Evolutionary conservation across 1,140 invertebrate species (phyloP), one percentile per base, ranked within the genome.

Genomic region (Apis mellifera): DNA sequence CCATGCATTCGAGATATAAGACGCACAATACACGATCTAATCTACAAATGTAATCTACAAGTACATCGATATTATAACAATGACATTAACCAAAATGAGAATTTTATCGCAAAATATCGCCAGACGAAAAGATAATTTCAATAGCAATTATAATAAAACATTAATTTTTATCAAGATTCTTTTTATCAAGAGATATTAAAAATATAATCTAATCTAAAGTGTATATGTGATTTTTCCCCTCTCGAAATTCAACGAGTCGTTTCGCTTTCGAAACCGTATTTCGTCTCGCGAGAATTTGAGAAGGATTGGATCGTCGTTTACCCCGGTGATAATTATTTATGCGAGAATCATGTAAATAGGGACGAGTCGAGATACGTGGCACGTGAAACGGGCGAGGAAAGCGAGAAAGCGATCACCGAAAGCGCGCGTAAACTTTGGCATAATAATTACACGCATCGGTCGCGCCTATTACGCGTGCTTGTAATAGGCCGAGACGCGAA

Each of bases 1-100:
- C 68, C 82, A 87, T 87, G 85, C 86, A 87, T 87, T 87, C 86
- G 81, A 87, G 82, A 87, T 87, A 42, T 42, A 42, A 42, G 70
- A 69, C 83, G 85, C 85, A 81, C 84, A 86, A 73, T 79, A 78
- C 77, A 82, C 82, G 79, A 68, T 72, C 79, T 80, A 79, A 86
- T 86, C 84, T 69, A 78, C 75, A 60, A 26, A 32, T 59, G 75
- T 82, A 42, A n/a, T n/a, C 32, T 0, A 42, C 32, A 82, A 82
- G 59, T 52, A 69, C 60, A 65, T 86, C 74, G 82, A 48, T 21
- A n/a, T 75, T 42, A n/a, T n/a, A n/a, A n/a, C n/a, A n/a, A n/a
- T n/a, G n/a, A n/a, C n/a, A n/a, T n/a, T n/a, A n/a, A n/a, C n/a
- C n/a, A n/a, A 50, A 81, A 81, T 79, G 50, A 50, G 64, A 57